phyloP scores from a whole-genome alignment of 1,140 invertebrate species.

The Polypedilum pembai region DNA sequence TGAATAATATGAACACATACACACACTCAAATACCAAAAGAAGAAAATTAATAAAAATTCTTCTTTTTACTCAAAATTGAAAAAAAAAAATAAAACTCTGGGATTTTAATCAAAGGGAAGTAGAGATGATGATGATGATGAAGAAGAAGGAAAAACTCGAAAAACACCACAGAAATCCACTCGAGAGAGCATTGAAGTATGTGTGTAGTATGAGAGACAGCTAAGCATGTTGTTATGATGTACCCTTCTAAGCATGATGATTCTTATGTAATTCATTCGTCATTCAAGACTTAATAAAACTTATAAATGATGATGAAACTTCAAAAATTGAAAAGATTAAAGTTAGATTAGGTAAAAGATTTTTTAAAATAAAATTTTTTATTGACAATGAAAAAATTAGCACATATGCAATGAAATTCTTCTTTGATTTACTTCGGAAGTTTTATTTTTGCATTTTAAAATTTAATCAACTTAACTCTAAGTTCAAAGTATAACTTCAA shows the following conservation, averaged over 20 bases:
- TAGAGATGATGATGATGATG: background rate
- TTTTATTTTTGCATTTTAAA: too few relatives aligned
- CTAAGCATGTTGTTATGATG: slow-evolving; percentile 24
- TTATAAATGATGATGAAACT: too few relatives aligned
- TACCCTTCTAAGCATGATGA: background rate
- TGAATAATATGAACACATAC: background rate
- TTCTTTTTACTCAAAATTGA: background rate
- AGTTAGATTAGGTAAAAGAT: too few relatives aligned
- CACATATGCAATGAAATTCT: too few relatives aligned
- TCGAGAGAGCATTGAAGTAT: background rate
- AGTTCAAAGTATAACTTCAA: too few relatives aligned
- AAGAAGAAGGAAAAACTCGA: background rate
- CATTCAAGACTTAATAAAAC: too few relatives aligned
- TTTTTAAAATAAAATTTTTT: too few relatives aligned
- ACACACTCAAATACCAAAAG: background rate
- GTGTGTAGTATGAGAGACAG: background rate
- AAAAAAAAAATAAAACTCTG: background rate
- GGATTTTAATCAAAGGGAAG: slow-evolving; percentile 1
- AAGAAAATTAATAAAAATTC: slow-evolving; percentile 4
- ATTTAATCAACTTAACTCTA: too few relatives aligned
- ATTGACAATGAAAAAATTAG: too few relatives aligned
- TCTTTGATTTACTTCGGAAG: too few relatives aligned
- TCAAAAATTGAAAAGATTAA: too few relatives aligned
- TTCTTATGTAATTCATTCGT: too few relatives aligned
- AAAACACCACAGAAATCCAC: slow-evolving; percentile 10